Conservation (phyloP, 2,797 vertebrate species). For the Toxotes lorentzi region DNA sequence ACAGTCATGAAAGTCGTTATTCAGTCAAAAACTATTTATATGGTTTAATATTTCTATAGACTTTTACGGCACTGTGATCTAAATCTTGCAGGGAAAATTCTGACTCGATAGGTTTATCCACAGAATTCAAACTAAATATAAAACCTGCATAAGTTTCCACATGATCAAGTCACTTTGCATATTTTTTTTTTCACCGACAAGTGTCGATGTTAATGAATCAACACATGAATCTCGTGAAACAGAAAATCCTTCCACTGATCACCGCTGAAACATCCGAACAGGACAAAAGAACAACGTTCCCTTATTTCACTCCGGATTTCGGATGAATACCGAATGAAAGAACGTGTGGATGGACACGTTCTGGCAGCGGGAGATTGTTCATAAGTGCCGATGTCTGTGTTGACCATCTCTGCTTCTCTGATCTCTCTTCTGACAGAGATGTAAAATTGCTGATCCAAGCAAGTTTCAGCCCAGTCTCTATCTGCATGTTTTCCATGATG, state of each 20-base stretch:
- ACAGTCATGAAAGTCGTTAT: background rate
- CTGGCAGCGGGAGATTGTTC: background rate
- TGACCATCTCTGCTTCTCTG: too few relatives aligned
- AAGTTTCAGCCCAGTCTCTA: constrained; percentile 3
- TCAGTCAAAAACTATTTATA: background rate
- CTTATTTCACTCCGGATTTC: too few relatives aligned
- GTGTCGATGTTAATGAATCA: background rate
- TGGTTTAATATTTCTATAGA: background rate
- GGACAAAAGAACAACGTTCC: background rate
- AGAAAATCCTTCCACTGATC: too few relatives aligned
- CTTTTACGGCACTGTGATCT: background rate
- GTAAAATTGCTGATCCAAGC: background rate
- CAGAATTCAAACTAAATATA: constrained; percentile 13
- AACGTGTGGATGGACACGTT: background rate
- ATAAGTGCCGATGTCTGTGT: background rate
- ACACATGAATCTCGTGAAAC: too few relatives aligned
- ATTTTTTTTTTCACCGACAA: constrained; percentile 27
- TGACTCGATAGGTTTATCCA: background rate
- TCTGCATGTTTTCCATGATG: background rate
- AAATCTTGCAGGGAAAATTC: constrained; percentile 11
- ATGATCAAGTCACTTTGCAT: background rate
- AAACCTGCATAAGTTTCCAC: constrained; percentile 31
- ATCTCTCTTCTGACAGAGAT: background rate
- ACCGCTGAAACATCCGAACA: background rate
- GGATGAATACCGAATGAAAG: background rate